Conservation (phyloP, 2,797 vertebrate genomes). For the Menidia menidia region DNA sequence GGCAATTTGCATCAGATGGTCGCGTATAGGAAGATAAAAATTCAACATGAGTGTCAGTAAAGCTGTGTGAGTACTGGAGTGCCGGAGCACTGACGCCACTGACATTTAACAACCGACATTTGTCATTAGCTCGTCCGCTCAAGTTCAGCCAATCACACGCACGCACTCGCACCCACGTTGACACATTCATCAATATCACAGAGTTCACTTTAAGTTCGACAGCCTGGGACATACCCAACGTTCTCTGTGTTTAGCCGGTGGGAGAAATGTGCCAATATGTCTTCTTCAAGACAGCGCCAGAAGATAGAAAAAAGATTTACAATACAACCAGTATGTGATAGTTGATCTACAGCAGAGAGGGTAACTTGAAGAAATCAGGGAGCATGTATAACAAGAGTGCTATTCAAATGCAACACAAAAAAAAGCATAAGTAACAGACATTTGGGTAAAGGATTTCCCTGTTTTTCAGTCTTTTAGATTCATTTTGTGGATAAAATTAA, state of each 20-base stretch:
- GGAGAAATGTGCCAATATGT: slow-evolving; percentile 49
- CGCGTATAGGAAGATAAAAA: neutral
- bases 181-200: slow-evolving; percentile 36
- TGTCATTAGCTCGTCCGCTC: slow-evolving; percentile 33
- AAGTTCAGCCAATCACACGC: slow-evolving; percentile 33
- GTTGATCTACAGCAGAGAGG: neutral
- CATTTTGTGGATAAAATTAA: slow-evolving; percentile 32
- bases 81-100: neutral
- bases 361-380: neutral
- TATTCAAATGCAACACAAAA: neutral
- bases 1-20: slow-evolving; percentile 74
- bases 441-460: slow-evolving; percentile 13
- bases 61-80: slow-evolving; percentile 51
- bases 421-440: neutral
- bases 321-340: neutral
- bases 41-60: slow-evolving; percentile 61
- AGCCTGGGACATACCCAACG: slow-evolving; percentile 55
- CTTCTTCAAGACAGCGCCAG: slow-evolving; percentile 17
- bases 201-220: slow-evolving; percentile 70
- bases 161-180: slow-evolving; percentile 17
- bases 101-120: slow-evolving; percentile 13
- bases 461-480: slow-evolving; percentile 28
- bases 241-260: slow-evolving; percentile 36
- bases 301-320: slow-evolving; percentile 14
- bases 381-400: slow-evolving; percentile 15